Conservation (phyloP, 2,113 vertebrate genomes). For the Globicephala melas region DNA sequence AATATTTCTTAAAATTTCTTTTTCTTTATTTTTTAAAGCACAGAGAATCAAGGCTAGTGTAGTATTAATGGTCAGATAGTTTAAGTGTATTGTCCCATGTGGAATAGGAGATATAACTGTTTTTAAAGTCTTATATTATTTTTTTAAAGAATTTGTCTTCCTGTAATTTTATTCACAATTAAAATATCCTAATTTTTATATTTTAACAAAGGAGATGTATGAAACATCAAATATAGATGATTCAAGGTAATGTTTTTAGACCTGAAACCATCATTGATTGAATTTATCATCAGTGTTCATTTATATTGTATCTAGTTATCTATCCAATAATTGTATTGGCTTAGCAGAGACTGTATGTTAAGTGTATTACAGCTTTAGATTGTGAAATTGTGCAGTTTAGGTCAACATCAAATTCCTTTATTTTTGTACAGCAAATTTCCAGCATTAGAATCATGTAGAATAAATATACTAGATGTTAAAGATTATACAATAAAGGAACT, state of each 20-base stretch:
- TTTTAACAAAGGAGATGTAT: constrained; percentile 71
- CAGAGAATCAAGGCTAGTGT: constrained; percentile 38
- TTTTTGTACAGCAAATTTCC: constrained; percentile 90
- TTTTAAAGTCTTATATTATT: constrained; percentile 58
- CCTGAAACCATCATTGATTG: constrained; percentile 77
- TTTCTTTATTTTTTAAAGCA: constrained; percentile 39
- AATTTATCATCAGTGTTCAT: constrained; percentile 84
- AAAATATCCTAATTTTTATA: constrained; percentile 67
- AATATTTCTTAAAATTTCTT: constrained; percentile 40
- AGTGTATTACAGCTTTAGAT: constrained; percentile 85
- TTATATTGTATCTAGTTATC: constrained; percentile 82
- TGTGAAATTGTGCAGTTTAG: constrained; percentile 86
- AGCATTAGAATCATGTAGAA: constrained; percentile 89
- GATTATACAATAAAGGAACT: constrained; percentile 92
- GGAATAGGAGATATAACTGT: constrained; percentile 46
- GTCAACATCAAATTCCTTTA: constrained; percentile 86
- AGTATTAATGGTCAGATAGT: constrained; percentile 42
- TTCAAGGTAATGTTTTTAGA: constrained; percentile 71
- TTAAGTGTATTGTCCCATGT: constrained; percentile 50
- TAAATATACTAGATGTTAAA: constrained; percentile 90
- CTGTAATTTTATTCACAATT: constrained; percentile 65
- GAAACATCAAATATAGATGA: constrained; percentile 70
- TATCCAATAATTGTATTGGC: constrained; percentile 83
- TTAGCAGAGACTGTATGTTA: constrained; percentile 86
- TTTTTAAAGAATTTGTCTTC: constrained; percentile 60